A percentile compares a stretch with the other conserved stretches of the same genome.
Evolutionary conservation across 2,888 invertebrate genomes (phyloP).

Genomic region (Cryptocephalus moraei): DNA sequence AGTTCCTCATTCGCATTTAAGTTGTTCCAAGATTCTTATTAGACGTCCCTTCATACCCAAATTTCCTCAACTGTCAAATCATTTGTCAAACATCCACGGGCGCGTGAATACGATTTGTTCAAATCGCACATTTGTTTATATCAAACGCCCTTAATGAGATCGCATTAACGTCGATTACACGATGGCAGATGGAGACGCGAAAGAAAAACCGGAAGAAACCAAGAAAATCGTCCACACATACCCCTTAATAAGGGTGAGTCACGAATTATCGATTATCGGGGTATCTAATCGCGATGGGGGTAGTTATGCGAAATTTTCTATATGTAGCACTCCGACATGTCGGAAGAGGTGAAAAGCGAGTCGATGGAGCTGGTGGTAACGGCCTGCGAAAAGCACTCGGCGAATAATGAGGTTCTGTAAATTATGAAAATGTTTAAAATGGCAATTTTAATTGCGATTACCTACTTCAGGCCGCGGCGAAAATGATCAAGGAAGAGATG

Average conservation of each 20-base stretch:
- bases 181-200: slow-evolving; percentile 21
- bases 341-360: slow-evolving; percentile 84
- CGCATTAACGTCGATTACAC: neutral
- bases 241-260: slow-evolving; percentile 25
- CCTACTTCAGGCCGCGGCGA: slow-evolving; percentile 64
- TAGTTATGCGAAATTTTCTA: neutral
- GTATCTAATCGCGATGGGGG: neutral
- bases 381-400: slow-evolving; percentile 83
- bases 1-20: too few species aligned
- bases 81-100: neutral
- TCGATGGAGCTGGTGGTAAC: slow-evolving; percentile 85
- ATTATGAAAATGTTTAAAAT: neutral
- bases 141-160: slow-evolving; percentile 2
- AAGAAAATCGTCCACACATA: slow-evolving; percentile 24
- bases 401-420: slow-evolving; percentile 64
- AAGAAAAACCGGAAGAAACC: slow-evolving; percentile 18
- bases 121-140: neutral
- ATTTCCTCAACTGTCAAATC: too few species aligned
- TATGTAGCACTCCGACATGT: slow-evolving; percentile 81
- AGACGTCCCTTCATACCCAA: too few species aligned
- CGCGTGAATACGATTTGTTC: slow-evolving; percentile 6
- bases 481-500: slow-evolving; percentile 87
- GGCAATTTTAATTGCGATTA: neutral
- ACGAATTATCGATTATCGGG: slow-evolving; percentile 13
- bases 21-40: too few species aligned